These are phyloP conservation scores for Copidosoma floridanum DNA, from an alignment of 1,140 invertebrate genomes.

Conservation along the genomic window DNA sequence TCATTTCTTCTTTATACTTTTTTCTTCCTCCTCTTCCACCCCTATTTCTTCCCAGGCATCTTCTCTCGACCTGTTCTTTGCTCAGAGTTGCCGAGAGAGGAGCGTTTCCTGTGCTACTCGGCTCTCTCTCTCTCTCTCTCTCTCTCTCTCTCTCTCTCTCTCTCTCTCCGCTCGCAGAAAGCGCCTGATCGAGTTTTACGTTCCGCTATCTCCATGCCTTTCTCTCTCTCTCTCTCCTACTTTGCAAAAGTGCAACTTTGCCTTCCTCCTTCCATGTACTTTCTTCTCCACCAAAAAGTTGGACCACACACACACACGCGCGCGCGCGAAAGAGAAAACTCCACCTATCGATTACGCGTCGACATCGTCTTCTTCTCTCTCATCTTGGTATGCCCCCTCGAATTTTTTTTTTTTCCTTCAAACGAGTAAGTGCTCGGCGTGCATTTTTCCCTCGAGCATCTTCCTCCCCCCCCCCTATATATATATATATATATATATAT, in stretches of 20 bases:
- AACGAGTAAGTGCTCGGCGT: constrained; percentile 15
- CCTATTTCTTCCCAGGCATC: too few relatives aligned
- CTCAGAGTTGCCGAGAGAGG: constrained; percentile 20
- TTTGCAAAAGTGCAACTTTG: constrained; percentile 19
- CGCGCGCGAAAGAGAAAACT: not conserved
- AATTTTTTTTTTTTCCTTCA: not conserved
- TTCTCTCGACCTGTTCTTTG: too few relatives aligned
- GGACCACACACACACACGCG: not conserved
- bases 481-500: constrained; percentile 23
- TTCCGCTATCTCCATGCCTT: not conserved
- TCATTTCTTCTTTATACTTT: constrained; percentile 32
- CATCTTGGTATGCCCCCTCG: not conserved
- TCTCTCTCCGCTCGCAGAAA: constrained; percentile 6
- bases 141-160: too few relatives aligned
- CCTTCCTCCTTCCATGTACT: not conserved
- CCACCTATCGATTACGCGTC: constrained; percentile 14
- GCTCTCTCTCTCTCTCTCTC: too few relatives aligned
- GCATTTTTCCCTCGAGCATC: constrained; percentile 25
- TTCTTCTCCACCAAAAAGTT: not conserved
- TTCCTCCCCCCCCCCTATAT: too few relatives aligned
- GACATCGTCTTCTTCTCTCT: not conserved
- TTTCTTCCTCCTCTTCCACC: too few relatives aligned
- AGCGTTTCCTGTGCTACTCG: too few relatives aligned
- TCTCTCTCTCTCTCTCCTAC: too few relatives aligned
- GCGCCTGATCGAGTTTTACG: constrained; percentile 25